Evolutionary conservation across 2,888 invertebrate species (phyloP), one percentile per base, ranked within the genome.

Genomic region (Ariolimax columbianus): DNA sequence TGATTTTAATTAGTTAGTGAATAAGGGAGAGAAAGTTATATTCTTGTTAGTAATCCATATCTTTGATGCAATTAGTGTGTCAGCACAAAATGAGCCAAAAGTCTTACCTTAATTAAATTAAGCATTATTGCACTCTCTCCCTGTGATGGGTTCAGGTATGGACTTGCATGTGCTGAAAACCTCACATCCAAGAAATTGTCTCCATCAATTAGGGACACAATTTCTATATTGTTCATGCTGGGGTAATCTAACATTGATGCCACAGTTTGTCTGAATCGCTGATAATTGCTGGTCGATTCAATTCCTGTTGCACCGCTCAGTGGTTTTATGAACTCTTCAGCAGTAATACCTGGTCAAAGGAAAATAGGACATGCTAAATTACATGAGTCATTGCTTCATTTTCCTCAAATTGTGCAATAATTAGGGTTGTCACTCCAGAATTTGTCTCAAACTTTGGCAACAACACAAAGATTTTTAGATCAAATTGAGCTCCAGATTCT

Each of bases 111-210:
- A 36, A 26, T 26, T 23, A n/a, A 3, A 30, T 81, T 88, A 30
- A 89, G 83, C 33, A 89, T 84, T 17, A 99, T 97, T 84, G 98
- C 97, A 23, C 99, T 99, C 93, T 99, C 98, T 89, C 99, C 95
- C 93, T 97, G 96, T 11, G 98, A 97, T 0, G 99, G 97, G 92
- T 98, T 98, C 93, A 98, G 98, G 93, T 98, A 99, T 2, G 98
- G 98, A 0, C 98, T 98, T 0, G 98, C 98, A 93, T 98, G 98
- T 6, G 98, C 98, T 0, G 98, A 96, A 94, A 98, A 99, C 89
- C 98, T 95, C 9, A 99, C 96, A 92, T 99, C 99, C 7, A 92
- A 90, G 0, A 98, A 98, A 36, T 43, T 47, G 63, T 97, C 95
- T 0, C 97, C 97, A 77, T 94, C 93, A 94, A 98, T 98, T 26